Evolutionary conservation across 2,113 vertebrate genomes (phyloP).

Genomic region (Syrmaticus mikado): DNA sequence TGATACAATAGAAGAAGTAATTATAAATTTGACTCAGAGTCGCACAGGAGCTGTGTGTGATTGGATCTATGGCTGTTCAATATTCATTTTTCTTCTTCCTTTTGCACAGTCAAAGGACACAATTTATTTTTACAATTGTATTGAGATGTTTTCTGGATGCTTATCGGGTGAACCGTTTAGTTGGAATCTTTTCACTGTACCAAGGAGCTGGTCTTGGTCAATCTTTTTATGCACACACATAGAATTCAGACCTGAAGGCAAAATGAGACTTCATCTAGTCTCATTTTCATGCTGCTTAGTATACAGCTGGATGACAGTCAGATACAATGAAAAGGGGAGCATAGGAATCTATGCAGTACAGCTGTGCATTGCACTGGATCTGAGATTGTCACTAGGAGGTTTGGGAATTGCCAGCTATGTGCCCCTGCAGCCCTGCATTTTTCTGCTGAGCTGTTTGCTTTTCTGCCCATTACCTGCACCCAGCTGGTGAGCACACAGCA

Average conservation of each 20-base stretch:
- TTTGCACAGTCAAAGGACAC: background rate
- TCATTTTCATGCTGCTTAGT: background rate
- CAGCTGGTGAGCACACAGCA: background rate
- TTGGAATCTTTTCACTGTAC: background rate
- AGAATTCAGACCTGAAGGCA: background rate
- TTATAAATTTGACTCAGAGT: constrained; percentile 48
- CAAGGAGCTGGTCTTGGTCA: background rate
- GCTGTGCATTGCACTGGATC: background rate
- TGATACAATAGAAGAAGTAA: constrained; percentile 52
- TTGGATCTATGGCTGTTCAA: constrained; percentile 1
- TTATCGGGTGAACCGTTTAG: background rate
- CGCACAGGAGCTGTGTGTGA: background rate
- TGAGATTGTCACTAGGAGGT: background rate
- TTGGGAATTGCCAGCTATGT: background rate
- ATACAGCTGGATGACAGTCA: background rate
- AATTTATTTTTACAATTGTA: constrained; percentile 17
- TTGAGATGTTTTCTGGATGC: constrained; percentile 8
- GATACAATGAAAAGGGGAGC: background rate
- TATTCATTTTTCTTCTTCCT: constrained; percentile 37
- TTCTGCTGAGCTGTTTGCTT: background rate
- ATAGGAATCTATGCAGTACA: background rate
- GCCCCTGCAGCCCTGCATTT: background rate
- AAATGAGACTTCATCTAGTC: background rate
- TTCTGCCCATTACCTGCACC: background rate
- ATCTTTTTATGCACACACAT: background rate